Conservation (phyloP, 2,113 vertebrate species). For the Zingel zingel region DNA sequence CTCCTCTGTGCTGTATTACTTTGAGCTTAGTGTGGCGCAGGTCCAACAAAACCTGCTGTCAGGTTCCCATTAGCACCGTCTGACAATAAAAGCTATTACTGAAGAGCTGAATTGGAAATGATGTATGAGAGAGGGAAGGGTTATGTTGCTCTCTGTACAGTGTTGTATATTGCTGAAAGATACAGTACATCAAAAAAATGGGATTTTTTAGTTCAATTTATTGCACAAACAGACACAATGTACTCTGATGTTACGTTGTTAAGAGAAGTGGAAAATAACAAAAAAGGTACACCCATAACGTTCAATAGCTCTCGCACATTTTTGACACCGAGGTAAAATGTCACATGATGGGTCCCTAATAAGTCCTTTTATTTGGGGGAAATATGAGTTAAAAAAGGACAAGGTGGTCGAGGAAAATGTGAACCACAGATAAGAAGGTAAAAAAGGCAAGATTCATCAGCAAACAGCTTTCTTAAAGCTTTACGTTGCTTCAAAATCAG, state of each 20-base stretch:
- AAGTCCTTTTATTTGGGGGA: slow-evolving; percentile 45
- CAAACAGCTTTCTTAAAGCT: slow-evolving; percentile 22
- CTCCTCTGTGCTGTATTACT: slow-evolving; percentile 57
- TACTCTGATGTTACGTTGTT: slow-evolving; percentile 73
- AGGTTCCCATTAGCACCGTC: neutral
- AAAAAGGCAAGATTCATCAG: slow-evolving; percentile 19
- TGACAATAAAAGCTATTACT: slow-evolving; percentile 34
- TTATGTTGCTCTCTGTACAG: neutral
- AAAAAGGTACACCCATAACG: slow-evolving; percentile 54
- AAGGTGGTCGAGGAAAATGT: slow-evolving; percentile 9
- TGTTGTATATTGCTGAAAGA: neutral
- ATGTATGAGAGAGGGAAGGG: neutral
- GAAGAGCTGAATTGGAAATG: slow-evolving; percentile 31
- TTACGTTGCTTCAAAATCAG: slow-evolving; percentile 33
- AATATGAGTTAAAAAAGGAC: slow-evolving; percentile 28
- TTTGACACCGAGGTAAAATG: slow-evolving; percentile 52
- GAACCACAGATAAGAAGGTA: slow-evolving; percentile 6
- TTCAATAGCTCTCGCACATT: slow-evolving; percentile 53
- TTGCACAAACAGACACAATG: slow-evolving; percentile 87
- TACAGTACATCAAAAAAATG: slow-evolving; percentile 9
- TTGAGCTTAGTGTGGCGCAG: slow-evolving; percentile 42
- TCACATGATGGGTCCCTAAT: slow-evolving; percentile 26
- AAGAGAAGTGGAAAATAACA: slow-evolving; percentile 68
- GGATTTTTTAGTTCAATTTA: slow-evolving; percentile 78
- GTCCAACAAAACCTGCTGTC: slow-evolving; percentile 32